Evolutionary conservation across 1,140 invertebrate species (phyloP).

Genomic region (Rhyzopertha dominica): DNA sequence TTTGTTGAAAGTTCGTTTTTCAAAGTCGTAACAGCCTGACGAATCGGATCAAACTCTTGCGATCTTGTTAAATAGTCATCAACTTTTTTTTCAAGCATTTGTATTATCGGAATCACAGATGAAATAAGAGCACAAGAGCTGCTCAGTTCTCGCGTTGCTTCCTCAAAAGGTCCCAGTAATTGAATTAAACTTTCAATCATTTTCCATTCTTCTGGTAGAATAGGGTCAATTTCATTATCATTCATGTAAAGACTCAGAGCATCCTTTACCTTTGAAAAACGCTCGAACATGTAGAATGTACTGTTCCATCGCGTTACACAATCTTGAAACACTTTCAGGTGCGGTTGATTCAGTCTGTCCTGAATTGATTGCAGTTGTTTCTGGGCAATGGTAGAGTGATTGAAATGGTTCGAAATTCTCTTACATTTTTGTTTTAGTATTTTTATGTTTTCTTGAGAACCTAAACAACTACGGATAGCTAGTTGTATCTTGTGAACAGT

Average conservation of each 20-base stretch:
- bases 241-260: slow-evolving; percentile 25
- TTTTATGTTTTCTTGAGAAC: slow-evolving; percentile 19
- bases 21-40: slow-evolving; percentile 10
- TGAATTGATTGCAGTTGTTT: slow-evolving; percentile 32
- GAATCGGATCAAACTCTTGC: slow-evolving; percentile 16
- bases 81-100: slow-evolving; percentile 17
- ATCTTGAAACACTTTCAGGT: slow-evolving; percentile 38
- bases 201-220: slow-evolving; percentile 30
- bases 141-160: slow-evolving; percentile 30
- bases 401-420: slow-evolving; percentile 31
- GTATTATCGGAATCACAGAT: slow-evolving; percentile 18
- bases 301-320: slow-evolving; percentile 42
- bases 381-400: slow-evolving; percentile 29
- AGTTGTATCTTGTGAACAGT: slow-evolving; percentile 18
- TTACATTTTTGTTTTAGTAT: slow-evolving; percentile 27
- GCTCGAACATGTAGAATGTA: slow-evolving; percentile 36
- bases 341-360: slow-evolving; percentile 30
- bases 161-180: slow-evolving; percentile 29
- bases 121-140: slow-evolving; percentile 17
- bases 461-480: slow-evolving; percentile 17
- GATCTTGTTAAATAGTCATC: slow-evolving; percentile 16
- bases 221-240: slow-evolving; percentile 15
- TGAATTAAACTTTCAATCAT: slow-evolving; percentile 27
- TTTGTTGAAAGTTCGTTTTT: slow-evolving; percentile 18
- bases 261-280: slow-evolving; percentile 32